Conservation (phyloP, 2,797 vertebrate genomes). For the Acanthornis magna region DNA sequence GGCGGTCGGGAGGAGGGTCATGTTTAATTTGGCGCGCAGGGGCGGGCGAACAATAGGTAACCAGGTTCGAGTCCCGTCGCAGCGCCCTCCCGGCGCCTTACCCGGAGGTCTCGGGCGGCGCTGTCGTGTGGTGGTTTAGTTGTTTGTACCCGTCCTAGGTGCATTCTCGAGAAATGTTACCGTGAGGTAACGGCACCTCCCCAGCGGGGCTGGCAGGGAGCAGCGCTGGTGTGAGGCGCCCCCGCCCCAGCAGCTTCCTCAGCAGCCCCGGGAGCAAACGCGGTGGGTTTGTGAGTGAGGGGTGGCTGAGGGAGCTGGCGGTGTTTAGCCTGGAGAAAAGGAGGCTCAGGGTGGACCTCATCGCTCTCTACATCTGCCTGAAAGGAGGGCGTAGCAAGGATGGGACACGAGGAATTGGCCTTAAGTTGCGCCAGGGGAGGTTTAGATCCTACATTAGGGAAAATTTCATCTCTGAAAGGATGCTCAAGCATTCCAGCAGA, state of each 20-base stretch:
- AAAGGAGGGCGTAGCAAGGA: not conserved
- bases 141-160: not conserved
- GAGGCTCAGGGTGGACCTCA: accelerated
- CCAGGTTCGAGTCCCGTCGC: accelerated
- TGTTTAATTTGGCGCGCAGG: too few relatives aligned
- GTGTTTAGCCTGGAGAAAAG: not conserved
- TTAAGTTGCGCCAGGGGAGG: not conserved
- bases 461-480: not conserved
- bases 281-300: not conserved
- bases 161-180: not conserved
- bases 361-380: accelerated
- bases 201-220: not conserved
- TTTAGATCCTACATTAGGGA: too few relatives aligned
- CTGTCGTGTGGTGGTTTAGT: not conserved
- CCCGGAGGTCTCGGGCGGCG: accelerated
- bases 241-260: not conserved
- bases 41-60: accelerated
- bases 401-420: not conserved
- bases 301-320: not conserved
- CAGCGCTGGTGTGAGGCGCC: not conserved
- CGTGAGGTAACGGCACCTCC: not conserved
- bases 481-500: not conserved
- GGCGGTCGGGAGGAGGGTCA: too few relatives aligned
- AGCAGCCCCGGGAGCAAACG: not conserved
- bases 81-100: accelerated